Base-by-base conservation (phyloP, 2,797 vertebrate genomes). In the Tachyglossus aculeatus region DNA sequence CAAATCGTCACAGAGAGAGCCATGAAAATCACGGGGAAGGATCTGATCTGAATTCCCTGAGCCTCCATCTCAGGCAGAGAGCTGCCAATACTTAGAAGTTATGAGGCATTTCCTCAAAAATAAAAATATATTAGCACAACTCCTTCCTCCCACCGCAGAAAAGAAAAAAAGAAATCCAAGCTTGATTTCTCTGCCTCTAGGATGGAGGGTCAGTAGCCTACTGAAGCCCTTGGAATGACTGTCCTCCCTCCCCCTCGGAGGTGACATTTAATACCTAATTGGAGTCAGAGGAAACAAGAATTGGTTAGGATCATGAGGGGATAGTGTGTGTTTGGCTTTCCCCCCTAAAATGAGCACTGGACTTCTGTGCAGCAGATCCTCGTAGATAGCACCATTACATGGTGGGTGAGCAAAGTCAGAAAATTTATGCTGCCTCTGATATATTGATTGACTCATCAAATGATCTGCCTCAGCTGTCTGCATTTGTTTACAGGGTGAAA, bases 401-500 rank as follows among this genome's bases (percentile, higher is more conserved):
- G 62, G 45, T 27, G 39, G 39, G 38, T 1, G 22, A 37, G 29
- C 10, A 5, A 25, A 53, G 71, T 40, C 31, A 55, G 47, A 36
- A 1, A 4, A 64, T 50, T 3, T 34, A 3, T 31, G 39, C 48
- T 33, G 50, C 55, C 19, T 70, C 15, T 31, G 60, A 4, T 16
- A 0, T 22, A 15, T 66, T 1, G 1, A 75, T 62, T 66, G 72
- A 72, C 85, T 78, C 75, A 50, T 54, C 36, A 67, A 63, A 75
- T n/a, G 21, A 59, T 63, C 84, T 0, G 4, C 67, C 54, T 53
- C 53, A 34, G 60, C 75, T 60, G 45, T 57, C 39, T 59, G 41
- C 34, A 19, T 78, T 78, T 85, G 70, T 87, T 83, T 81, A 78
- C 65, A 54, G 79, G 64, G 61, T 33, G 78, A 63, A 80, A 86